These are phyloP conservation scores for Gymnobelideus leadbeateri DNA, from an alignment of 2,113 vertebrate species.

Conservation along the genomic window DNA sequence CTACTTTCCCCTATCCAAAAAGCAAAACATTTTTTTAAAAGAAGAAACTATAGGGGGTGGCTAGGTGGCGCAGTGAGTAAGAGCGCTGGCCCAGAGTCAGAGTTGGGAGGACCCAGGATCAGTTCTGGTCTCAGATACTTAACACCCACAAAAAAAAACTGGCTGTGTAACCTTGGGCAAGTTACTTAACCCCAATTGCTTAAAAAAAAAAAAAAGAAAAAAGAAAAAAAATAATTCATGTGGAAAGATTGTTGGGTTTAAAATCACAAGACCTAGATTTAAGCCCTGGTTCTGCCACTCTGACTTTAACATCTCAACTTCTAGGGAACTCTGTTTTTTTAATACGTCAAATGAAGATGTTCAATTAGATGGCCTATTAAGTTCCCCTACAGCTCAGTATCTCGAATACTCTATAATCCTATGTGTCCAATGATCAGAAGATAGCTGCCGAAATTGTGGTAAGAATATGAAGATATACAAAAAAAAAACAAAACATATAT, in stretches of 20 bases:
- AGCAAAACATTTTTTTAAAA: no score
- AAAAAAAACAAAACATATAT: not conserved
- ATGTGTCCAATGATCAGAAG: not conserved
- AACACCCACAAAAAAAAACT: no score
- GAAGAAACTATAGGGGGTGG: no score
- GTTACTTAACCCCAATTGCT: no score
- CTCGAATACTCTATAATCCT: not conserved
- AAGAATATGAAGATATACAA: not conserved
- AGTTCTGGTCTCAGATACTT: no score
- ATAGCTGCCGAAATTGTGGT: not conserved
- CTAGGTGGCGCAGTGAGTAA: no score
- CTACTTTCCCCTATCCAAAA: no score
- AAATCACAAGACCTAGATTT: not conserved
- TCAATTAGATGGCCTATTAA: not conserved
- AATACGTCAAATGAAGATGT: not conserved
- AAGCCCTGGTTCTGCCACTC: not conserved
- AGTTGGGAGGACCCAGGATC: no score
- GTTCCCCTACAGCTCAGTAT: not conserved
- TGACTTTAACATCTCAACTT: not conserved
- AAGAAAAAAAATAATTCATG: no score
- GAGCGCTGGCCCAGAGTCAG: no score
- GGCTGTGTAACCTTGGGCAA: no score
- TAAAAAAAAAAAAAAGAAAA: no score
- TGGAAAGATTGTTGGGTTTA: not conserved
- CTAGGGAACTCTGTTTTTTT: not conserved